Conservation (phyloP, 64 coral and sea anemone genomes). For the Catalaphyllia jardinei region DNA sequence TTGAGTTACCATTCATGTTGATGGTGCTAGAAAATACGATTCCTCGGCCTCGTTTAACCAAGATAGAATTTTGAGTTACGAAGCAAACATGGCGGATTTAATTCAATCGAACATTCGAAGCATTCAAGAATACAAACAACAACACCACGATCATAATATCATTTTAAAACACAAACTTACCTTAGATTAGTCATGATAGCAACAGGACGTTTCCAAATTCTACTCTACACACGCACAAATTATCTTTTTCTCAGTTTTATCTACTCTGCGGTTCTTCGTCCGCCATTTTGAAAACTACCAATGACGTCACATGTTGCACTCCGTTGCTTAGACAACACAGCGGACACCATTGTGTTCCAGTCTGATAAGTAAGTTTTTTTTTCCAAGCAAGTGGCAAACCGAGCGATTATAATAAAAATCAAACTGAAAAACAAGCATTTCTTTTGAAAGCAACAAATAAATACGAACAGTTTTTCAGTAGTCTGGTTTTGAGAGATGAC, state of each 20-base stretch:
- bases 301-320: constrained; percentile 2
- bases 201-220: neutral
- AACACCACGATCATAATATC: neutral
- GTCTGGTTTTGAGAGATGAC: no score
- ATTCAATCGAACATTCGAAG: neutral
- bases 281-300: constrained; percentile 13
- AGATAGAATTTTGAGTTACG: neutral
- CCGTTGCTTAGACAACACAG: neutral
- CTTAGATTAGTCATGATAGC: neutral
- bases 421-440: no score
- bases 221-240: neutral
- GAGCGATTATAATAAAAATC: no score
- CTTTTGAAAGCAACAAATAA: no score
- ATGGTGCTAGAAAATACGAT: neutral
- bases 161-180: neutral
- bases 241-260: neutral
- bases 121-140: neutral
- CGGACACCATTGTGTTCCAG: neutral
- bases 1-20: neutral
- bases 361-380: no score
- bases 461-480: no score
- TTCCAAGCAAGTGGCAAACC: no score
- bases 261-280: neutral
- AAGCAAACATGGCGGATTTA: neutral
- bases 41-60: neutral